These are phyloP conservation scores for Oncorhynchus gorbuscha DNA, from an alignment of 2,113 vertebrate species.

Conservation along the genomic window DNA sequence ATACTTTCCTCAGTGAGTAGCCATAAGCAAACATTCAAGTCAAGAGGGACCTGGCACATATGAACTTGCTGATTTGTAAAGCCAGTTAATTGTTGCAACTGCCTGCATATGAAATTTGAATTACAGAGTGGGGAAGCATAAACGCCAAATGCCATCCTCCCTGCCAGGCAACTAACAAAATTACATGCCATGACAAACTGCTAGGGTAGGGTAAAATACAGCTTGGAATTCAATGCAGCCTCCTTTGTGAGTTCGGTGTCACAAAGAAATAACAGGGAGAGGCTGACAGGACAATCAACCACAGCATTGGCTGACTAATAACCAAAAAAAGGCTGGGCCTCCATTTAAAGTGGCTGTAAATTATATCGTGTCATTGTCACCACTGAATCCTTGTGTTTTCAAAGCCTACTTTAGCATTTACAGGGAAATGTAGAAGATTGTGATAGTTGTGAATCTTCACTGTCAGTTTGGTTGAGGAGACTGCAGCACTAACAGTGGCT, in stretches of 20 bases:
- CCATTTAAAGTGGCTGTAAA: conserved; percentile 22
- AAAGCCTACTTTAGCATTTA: conserved; percentile 16
- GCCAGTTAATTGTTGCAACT: conserved; percentile 8
- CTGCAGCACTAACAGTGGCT: not conserved
- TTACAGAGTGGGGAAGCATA: not conserved
- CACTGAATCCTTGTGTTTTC: not conserved
- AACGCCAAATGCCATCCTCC: not conserved
- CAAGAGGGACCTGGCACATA: not conserved
- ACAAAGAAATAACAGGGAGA: conserved; percentile 5
- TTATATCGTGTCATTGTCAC: not conserved
- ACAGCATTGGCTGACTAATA: conserved; percentile 37
- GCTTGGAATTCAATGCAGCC: conserved; percentile 9
- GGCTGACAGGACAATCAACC: conserved; percentile 23
- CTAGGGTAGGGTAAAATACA: not conserved
- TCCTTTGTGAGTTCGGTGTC: conserved; percentile 8
- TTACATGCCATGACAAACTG: conserved; percentile 13
- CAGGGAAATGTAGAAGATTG: not conserved
- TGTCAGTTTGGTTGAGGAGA: not conserved
- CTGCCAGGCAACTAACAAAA: conserved; percentile 10
- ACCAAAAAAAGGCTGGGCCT: conserved; percentile 7
- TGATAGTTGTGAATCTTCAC: not conserved
- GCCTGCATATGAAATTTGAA: conserved; percentile 5
- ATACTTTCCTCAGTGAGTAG: not conserved
- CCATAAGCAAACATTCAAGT: not conserved
- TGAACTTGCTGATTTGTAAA: not conserved